Percentiles rank a stretch among this genome's conserved stretches.
These are phyloP conservation scores for Oncorhynchus kisutch DNA, from an alignment of 2,113 vertebrate species.

Conservation along the genomic window DNA sequence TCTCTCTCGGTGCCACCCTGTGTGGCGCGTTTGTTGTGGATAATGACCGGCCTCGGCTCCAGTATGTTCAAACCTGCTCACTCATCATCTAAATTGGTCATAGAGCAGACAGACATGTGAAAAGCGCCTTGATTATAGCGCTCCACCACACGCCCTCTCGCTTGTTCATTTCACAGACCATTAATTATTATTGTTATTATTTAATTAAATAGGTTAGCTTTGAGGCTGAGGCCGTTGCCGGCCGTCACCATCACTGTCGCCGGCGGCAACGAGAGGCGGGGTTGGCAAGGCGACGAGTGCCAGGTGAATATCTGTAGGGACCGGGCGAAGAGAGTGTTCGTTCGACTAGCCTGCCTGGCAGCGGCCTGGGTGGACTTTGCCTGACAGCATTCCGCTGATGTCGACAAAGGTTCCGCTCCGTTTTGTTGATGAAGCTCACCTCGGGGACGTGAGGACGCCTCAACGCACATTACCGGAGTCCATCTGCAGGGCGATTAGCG, in stretches of 20 bases:
- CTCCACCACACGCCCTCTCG: slow-evolving; percentile 39
- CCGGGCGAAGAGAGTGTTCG: slow-evolving; percentile 23
- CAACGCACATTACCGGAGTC: slow-evolving; percentile 78
- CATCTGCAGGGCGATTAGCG: slow-evolving; percentile 72
- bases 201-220: slow-evolving; percentile 53
- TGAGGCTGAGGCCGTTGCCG: slow-evolving; percentile 16
- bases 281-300: slow-evolving; percentile 21
- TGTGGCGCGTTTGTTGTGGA: slow-evolving; percentile 25
- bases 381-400: slow-evolving; percentile 68
- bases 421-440: slow-evolving; percentile 81
- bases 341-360: slow-evolving; percentile 76
- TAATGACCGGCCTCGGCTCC: slow-evolving; percentile 27
- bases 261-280: slow-evolving; percentile 25
- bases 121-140: slow-evolving; percentile 51
- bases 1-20: not conserved
- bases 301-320: slow-evolving; percentile 31
- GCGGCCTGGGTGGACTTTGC: slow-evolving; percentile 69
- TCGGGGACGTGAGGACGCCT: slow-evolving; percentile 70
- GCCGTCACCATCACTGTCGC: slow-evolving; percentile 40
- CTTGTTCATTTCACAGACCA: slow-evolving; percentile 64
- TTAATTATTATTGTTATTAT: slow-evolving; percentile 62
- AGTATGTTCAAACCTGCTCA: slow-evolving; percentile 24
- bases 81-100: slow-evolving; percentile 37
- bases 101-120: slow-evolving; percentile 39
- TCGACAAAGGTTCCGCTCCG: slow-evolving; percentile 78